Percentiles rank a stretch among this genome's conserved stretches.
These are phyloP conservation scores for Carassius gibelio DNA, from an alignment of 2,113 vertebrate genomes.

Conservation along the genomic window DNA sequence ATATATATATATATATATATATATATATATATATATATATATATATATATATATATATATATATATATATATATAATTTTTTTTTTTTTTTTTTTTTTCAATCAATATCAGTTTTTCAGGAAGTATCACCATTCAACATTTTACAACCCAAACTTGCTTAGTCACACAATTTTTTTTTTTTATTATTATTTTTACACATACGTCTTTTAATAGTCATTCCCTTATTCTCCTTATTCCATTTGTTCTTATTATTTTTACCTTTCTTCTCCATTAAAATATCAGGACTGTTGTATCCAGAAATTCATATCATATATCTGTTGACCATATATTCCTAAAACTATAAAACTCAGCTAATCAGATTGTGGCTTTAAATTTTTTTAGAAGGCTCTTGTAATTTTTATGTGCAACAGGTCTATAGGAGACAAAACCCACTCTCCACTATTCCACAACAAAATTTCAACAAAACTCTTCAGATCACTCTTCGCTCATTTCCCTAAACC, in stretches of 20 bases:
- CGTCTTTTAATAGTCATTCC: too few relatives aligned
- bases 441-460: not conserved
- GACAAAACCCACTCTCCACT: not conserved
- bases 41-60: too few relatives aligned
- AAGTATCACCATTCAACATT: not conserved
- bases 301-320: not conserved
- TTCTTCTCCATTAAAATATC: not conserved
- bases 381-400: not conserved
- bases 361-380: not conserved
- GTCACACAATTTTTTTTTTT: not conserved
- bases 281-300: not conserved
- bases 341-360: not conserved
- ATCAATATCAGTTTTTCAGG: not conserved
- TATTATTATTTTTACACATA: not conserved
- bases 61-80: too few relatives aligned
- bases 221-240: too few relatives aligned
- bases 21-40: too few relatives aligned
- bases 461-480: constrained; percentile 3
- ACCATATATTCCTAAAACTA: not conserved
- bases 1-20: too few relatives aligned
- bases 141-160: not conserved
- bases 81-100: not conserved
- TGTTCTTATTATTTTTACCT: too few relatives aligned
- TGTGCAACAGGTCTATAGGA: not conserved
- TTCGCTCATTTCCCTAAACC: constrained; percentile 34